A percentile compares a stretch with the other conserved stretches of the same genome.
Evolutionary conservation across 2,113 vertebrate genomes (phyloP).

Genomic region (Upupa epops): DNA sequence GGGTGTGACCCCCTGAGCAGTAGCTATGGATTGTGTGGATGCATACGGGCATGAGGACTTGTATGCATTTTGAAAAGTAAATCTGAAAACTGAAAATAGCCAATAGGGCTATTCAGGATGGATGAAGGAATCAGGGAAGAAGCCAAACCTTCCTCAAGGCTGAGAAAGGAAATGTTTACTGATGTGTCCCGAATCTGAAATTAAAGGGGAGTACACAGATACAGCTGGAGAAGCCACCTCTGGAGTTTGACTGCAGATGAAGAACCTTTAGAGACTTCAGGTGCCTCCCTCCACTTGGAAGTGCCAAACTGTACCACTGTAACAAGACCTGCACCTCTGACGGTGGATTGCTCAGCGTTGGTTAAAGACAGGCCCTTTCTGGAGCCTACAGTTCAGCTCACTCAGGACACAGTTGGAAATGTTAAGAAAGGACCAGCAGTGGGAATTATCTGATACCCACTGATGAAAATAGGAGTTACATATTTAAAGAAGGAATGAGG

Average conservation of each 20-base stretch:
- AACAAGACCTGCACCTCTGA: neutral
- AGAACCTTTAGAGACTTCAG: neutral
- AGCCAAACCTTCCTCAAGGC: neutral
- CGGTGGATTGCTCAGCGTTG: neutral
- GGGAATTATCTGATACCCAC: slow-evolving; percentile 45
- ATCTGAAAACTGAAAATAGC: neutral
- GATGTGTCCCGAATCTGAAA: neutral
- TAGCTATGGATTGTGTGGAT: neutral
- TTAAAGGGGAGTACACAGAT: neutral
- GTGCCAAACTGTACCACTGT: neutral
- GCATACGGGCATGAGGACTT: neutral
- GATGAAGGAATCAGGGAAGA: neutral
- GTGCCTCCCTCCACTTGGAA: neutral
- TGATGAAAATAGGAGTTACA: slow-evolving; percentile 8
- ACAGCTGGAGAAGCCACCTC: neutral
- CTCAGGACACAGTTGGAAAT: neutral
- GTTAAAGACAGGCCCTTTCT: neutral
- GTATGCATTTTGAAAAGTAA: neutral
- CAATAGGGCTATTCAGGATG: neutral
- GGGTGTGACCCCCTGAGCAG: neutral
- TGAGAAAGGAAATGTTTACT: neutral
- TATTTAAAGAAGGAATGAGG: neutral
- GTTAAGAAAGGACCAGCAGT: neutral
- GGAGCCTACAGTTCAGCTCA: neutral
- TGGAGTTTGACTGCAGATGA: neutral